These are phyloP conservation scores for Mactromeris polynyma DNA, from an alignment of 2,888 invertebrate genomes.

Conservation along the genomic window DNA sequence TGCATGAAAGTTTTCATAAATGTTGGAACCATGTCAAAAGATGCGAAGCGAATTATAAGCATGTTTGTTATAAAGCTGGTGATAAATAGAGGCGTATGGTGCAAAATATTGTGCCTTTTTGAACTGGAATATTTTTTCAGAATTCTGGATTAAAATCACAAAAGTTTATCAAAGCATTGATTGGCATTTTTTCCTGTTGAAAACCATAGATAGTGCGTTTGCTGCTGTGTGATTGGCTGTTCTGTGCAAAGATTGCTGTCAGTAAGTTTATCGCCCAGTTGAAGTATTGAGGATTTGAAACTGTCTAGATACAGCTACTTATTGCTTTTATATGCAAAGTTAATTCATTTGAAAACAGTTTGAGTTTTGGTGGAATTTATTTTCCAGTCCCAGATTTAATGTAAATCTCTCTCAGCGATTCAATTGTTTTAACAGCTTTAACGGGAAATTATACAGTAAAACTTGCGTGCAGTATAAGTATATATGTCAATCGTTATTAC, in stretches of 20 bases:
- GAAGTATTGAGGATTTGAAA: constrained; percentile 1
- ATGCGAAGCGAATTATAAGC: not conserved
- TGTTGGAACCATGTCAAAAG: constrained; percentile 34
- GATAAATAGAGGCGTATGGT: not conserved
- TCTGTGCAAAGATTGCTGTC: not conserved
- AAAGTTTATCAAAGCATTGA: not conserved
- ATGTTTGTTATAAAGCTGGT: not conserved
- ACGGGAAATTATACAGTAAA: not conserved
- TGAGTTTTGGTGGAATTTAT: constrained; percentile 8
- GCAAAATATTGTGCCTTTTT: not conserved
- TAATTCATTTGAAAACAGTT: constrained; percentile 10
- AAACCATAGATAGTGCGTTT: not conserved
- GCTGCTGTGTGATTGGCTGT: not conserved
- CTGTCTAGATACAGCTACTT: not conserved
- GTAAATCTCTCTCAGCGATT: not conserved
- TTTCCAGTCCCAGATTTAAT: not conserved
- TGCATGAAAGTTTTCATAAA: constrained; percentile 38
- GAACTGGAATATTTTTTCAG: not conserved
- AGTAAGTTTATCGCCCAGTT: not conserved
- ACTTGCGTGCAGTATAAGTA: not conserved
- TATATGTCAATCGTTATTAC: not conserved
- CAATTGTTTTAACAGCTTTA: not conserved
- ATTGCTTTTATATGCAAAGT: constrained; percentile 12
- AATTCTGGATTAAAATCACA: not conserved
- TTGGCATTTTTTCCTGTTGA: constrained; percentile 19